Percentiles rank a stretch among this genome's conserved stretches.
Conservation (phyloP, 2,113 vertebrate genomes). For the Lota lota region DNA sequence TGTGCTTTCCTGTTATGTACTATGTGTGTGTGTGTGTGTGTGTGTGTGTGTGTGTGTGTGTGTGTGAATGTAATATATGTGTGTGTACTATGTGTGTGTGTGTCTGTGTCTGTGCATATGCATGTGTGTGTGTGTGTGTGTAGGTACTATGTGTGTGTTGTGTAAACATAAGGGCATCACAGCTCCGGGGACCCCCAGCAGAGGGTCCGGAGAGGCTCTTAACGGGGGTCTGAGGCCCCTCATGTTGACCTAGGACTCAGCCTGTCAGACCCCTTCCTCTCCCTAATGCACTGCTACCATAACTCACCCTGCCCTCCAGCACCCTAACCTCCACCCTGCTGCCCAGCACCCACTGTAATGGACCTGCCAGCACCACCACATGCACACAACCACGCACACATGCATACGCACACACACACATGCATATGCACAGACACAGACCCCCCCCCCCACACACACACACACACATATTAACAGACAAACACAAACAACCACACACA, state of each 20-base stretch:
- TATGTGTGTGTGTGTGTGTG: conserved; percentile 18
- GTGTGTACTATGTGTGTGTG: conserved; percentile 3
- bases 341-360: no score
- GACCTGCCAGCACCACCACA: no score
- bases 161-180: conserved; percentile 39
- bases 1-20: no score
- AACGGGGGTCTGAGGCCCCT: conserved; percentile 51
- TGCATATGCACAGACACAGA: no score
- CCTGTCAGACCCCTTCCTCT: conserved; percentile 39
- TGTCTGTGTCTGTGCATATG: background rate
- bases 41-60: conserved; percentile 47
- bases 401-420: no score
- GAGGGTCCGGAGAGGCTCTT: conserved; percentile 24
- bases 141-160: conserved; percentile 23
- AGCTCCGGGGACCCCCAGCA: conserved; percentile 31
- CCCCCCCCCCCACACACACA: no score
- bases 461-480: no score
- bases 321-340: conserved; percentile 18
- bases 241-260: conserved; percentile 70
- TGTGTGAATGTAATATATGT: no score
- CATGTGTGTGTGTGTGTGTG: conserved; percentile 8
- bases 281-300: conserved; percentile 70
- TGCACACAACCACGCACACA: no score
- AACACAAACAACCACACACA: no score
- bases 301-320: conserved; percentile 52